phyloP scores from a whole-genome alignment of 1,140 invertebrate species.

The Geopemphigus sp. region DNA sequence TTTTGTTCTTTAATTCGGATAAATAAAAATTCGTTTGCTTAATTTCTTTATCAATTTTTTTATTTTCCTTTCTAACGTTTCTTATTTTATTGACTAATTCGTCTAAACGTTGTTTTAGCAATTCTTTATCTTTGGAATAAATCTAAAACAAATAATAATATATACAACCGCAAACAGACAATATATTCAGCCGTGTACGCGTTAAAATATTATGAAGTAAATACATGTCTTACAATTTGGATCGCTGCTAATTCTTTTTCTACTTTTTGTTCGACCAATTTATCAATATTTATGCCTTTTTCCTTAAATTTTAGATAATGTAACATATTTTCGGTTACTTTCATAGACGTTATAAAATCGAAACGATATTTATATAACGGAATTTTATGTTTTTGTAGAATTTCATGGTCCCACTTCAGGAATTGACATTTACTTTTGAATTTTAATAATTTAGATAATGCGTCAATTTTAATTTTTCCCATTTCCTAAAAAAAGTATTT shows the following conservation, averaged over 20 bases:
- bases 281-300: slow-evolving; percentile 26
- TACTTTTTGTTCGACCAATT: slow-evolving; percentile 22
- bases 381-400: slow-evolving; percentile 19
- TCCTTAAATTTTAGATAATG: slow-evolving; percentile 18
- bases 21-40: background rate
- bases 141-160: background rate
- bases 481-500: slow-evolving; percentile 12
- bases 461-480: slow-evolving; percentile 3
- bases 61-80: background rate
- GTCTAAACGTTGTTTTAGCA: background rate
- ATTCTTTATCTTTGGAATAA: slow-evolving; percentile 17
- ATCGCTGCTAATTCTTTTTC: slow-evolving; percentile 19
- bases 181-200: background rate
- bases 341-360: slow-evolving; percentile 31
- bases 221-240: slow-evolving; percentile 1
- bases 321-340: slow-evolving; percentile 26
- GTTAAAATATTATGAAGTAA: background rate
- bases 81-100: background rate
- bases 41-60: background rate
- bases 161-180: background rate
- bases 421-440: slow-evolving; percentile 29
- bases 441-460: slow-evolving; percentile 20
- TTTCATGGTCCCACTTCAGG: slow-evolving; percentile 11
- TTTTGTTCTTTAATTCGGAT: background rate
- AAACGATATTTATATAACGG: slow-evolving; percentile 27